These are phyloP conservation scores for Xiphias gladius DNA, from an alignment of 2,113 vertebrate genomes.

Conservation along the genomic window DNA sequence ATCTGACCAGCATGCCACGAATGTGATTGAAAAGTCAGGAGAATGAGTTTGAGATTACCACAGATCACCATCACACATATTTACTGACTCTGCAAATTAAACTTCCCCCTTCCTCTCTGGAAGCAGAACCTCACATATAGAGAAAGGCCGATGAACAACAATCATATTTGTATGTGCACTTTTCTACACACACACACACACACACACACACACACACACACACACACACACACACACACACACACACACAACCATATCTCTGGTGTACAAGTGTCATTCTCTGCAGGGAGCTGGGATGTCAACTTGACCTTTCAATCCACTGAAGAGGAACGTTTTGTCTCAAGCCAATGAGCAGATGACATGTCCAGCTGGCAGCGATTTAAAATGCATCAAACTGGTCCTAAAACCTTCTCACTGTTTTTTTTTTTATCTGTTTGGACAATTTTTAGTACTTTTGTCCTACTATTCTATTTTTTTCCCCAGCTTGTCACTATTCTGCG, in stretches of 20 bases:
- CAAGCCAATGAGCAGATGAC: constrained; percentile 73
- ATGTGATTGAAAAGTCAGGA: constrained; percentile 28
- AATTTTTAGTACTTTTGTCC: constrained; percentile 54
- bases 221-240: constrained; percentile 2
- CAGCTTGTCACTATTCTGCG: background rate
- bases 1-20: background rate
- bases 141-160: constrained; percentile 10
- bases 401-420: constrained; percentile 52
- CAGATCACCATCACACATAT: constrained; percentile 48
- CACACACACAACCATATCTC: constrained; percentile 9
- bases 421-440: constrained; percentile 60
- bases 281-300: constrained; percentile 41
- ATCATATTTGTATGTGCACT: background rate
- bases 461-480: constrained; percentile 55
- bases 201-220: background rate
- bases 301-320: constrained; percentile 71
- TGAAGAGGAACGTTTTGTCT: constrained; percentile 72
- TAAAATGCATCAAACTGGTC: constrained; percentile 63
- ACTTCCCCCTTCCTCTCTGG: constrained; percentile 29
- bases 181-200: background rate
- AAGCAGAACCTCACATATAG: constrained; percentile 27
- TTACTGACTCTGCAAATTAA: constrained; percentile 60
- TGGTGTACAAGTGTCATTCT: constrained; percentile 42
- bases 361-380: constrained; percentile 76
- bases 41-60: constrained; percentile 62